Evolutionary conservation across 2,888 invertebrate species (phyloP).

Genomic region (Meghimatium bilineatum): DNA sequence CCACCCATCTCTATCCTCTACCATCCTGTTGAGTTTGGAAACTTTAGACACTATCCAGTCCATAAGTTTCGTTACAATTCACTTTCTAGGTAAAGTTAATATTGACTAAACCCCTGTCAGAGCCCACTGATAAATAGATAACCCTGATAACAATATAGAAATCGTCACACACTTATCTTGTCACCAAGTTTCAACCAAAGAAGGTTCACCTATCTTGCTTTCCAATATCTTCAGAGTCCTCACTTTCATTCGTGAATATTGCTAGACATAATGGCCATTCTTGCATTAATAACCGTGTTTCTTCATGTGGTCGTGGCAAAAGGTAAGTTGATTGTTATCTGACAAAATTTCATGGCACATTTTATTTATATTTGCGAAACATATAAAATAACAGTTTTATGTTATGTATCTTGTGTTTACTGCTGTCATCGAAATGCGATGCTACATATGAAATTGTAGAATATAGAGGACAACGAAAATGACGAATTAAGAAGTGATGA

Average conservation of each 20-base stretch:
- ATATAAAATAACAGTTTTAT: too few relatives aligned
- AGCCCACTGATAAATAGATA: neutral
- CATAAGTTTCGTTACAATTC: neutral
- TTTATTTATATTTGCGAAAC: too few relatives aligned
- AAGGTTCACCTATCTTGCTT: neutral
- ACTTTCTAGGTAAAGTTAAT: neutral
- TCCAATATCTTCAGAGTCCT: neutral
- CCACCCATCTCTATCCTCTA: too few relatives aligned
- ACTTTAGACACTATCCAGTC: too few relatives aligned
- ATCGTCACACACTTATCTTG: neutral
- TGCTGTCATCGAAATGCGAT: too few relatives aligned
- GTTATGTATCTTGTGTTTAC: too few relatives aligned
- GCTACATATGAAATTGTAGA: too few relatives aligned
- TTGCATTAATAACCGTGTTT: neutral
- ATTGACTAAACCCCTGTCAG: neutral
- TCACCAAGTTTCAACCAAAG: neutral
- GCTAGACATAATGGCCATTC: neutral
- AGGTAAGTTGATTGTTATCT: neutral
- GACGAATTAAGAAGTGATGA: too few relatives aligned
- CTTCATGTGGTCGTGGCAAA: neutral
- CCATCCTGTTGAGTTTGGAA: too few relatives aligned
- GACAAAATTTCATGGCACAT: too few relatives aligned
- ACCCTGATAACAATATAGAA: conserved; percentile 13
- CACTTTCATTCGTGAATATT: neutral
- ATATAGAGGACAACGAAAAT: too few relatives aligned